These are phyloP conservation scores for Andrena bucephala DNA, from an alignment of 2,888 invertebrate genomes.

Conservation along the genomic window DNA sequence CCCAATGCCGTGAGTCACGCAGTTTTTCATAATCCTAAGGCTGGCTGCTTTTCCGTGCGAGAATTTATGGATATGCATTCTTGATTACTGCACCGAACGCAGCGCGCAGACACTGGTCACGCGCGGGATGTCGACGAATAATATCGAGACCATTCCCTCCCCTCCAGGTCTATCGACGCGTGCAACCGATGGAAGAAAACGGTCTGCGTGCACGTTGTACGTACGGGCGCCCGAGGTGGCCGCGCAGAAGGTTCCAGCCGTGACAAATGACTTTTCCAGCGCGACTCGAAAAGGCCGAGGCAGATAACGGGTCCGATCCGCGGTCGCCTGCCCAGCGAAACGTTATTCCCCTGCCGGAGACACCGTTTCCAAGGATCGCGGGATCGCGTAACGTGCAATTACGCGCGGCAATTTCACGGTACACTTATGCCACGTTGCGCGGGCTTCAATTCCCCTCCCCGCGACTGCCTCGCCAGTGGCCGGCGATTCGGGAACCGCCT, in stretches of 20 bases:
- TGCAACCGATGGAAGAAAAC: background rate
- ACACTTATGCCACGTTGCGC: background rate
- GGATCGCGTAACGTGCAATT: background rate
- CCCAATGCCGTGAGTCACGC: conserved; percentile 37
- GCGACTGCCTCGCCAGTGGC: background rate
- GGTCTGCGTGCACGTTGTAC: background rate
- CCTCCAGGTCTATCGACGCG: background rate
- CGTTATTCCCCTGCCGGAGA: background rate
- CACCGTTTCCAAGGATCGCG: background rate
- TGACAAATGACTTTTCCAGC: background rate
- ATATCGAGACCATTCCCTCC: conserved; percentile 1
- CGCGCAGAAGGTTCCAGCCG: background rate
- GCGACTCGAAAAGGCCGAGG: background rate
- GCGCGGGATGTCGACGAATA: background rate
- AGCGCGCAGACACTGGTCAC: conserved; percentile 18
- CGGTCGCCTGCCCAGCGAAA: background rate
- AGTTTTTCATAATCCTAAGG: conserved; percentile 56
- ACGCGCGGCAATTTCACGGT: conserved; percentile 11
- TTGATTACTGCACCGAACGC: background rate
- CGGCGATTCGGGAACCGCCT: background rate
- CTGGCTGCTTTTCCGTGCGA: conserved; percentile 37
- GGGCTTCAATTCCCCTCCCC: background rate
- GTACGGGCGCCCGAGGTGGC: background rate
- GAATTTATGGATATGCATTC: conserved; percentile 44
- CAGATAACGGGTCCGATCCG: conserved; percentile 20